Percentiles rank a stretch among this genome's conserved stretches.
phyloP scores from a whole-genome alignment of 2,797 vertebrate species.

The Epinephelus awoara region DNA sequence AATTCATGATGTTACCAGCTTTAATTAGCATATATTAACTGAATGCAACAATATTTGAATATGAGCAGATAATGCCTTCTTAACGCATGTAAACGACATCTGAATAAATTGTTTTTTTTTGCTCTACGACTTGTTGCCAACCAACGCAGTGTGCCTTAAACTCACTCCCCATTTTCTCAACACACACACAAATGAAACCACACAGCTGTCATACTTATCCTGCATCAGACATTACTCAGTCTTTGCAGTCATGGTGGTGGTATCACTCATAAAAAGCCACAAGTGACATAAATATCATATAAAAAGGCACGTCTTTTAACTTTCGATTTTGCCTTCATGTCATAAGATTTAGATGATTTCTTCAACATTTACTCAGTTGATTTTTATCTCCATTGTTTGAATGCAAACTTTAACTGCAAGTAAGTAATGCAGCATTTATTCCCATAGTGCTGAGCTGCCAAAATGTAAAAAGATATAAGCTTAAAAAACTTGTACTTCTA shows the following conservation, averaged over 20 bases:
- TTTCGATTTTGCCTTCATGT: too few species aligned
- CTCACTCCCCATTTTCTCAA: neutral
- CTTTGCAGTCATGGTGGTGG: neutral
- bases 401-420: neutral
- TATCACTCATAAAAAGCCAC: neutral
- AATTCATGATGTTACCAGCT: conserved; percentile 36
- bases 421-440: neutral
- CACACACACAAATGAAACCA: neutral
- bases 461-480: neutral
- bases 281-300: neutral
- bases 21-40: conserved; percentile 11
- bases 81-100: neutral
- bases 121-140: neutral
- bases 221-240: neutral
- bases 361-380: neutral
- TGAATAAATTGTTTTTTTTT: neutral
- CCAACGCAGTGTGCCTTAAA: neutral
- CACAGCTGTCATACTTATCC: too few species aligned
- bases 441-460: neutral
- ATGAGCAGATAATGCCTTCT: neutral
- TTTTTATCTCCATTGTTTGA: neutral
- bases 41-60: neutral
- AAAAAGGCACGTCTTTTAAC: neutral
- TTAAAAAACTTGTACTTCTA: neutral
- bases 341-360: neutral